Percentiles rank a stretch among this genome's conserved stretches.
Conservation (phyloP, 2,113 vertebrate species). For the Lagopus leucura region DNA sequence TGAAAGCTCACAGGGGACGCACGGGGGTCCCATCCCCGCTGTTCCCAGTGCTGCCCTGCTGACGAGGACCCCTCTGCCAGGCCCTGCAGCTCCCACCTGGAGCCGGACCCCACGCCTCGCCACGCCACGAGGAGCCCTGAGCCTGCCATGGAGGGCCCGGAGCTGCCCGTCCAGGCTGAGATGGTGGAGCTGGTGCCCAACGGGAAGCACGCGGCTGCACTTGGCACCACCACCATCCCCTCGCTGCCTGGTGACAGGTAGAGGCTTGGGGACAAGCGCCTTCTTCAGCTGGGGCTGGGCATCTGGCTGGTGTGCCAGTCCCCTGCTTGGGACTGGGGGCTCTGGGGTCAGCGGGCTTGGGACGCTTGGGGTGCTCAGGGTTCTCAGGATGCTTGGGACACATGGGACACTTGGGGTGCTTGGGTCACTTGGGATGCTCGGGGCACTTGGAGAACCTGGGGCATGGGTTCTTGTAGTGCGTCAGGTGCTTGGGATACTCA, state of each 20-base stretch:
- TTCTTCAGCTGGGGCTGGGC: neutral
- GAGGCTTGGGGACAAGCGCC: fast-evolving
- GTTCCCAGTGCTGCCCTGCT: neutral
- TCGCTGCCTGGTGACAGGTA: slow-evolving; percentile 66
- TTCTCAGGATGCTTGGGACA: neutral
- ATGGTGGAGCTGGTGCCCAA: slow-evolving; percentile 84
- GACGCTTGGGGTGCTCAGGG: no score
- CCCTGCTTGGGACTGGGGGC: neutral
- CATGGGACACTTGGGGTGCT: no score
- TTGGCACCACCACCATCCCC: neutral
- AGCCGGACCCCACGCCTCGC: neutral
- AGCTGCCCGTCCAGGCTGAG: slow-evolving; percentile 73
- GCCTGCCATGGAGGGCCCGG: slow-evolving; percentile 50
- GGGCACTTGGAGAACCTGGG: no score
- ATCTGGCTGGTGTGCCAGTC: neutral
- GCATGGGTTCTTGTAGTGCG: no score
- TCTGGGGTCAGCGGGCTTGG: neutral
- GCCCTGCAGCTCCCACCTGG: neutral
- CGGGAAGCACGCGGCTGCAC: slow-evolving; percentile 62
- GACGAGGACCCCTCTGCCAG: neutral
- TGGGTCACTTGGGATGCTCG: no score
- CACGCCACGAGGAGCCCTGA: neutral
- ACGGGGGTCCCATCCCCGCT: neutral
- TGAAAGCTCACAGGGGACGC: neutral
- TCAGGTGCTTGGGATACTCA: no score